Base-by-base conservation (phyloP, 1,140 invertebrate species). In the Pogonomyrmex barbatus region DNA sequence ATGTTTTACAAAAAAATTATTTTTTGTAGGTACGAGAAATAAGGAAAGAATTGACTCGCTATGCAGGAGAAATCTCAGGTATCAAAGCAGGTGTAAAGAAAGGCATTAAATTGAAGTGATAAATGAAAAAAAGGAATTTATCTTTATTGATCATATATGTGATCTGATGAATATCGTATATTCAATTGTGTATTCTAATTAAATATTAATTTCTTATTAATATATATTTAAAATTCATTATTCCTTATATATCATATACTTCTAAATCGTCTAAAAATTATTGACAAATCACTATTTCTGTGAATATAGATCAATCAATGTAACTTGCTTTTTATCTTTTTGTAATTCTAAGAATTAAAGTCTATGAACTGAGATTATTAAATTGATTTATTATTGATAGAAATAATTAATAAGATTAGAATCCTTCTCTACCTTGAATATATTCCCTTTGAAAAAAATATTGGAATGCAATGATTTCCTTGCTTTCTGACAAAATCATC, bases 31-130 rank as follows among this genome's bases (percentile, higher is more conserved):
- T 98, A 1, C 96, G 98, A 88, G 96, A 97, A 93, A 96, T 97
- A 1, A 96, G 98, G 89, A 98, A 96, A 89, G 98, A 99, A 95
- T 90, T 97, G 4, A 95, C 95, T 47, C 96, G 96, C 77, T 99
- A 99, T 94, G 97, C 96, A 89, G 99, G 99, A 81, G 99, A 99
- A 96, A 95, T 97, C 60, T 98, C 98, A 65, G 98, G 99, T 91
- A 99, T 99, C 88, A 98, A 99, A 93, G 96, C 97, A 50, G 96
- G 96, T 92, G 97, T 98, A 52, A 97, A 96, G 88, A 98, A 98
- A 94, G 97, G 98, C 94, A 96, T 98, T 85, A 98, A 98, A 95
- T 96, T 99, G 68, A 98, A 98, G 94, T 97, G 94, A 92, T n/a
- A 58, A 58, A n/a, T 56, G 24, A 24, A 24, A 6, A 6, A 24